A percentile compares a stretch with the other conserved stretches of the same genome.
Conservation (phyloP, 30 jellyfish, hydroid and myxozoan genomes). For the Aurelia coerulea region DNA sequence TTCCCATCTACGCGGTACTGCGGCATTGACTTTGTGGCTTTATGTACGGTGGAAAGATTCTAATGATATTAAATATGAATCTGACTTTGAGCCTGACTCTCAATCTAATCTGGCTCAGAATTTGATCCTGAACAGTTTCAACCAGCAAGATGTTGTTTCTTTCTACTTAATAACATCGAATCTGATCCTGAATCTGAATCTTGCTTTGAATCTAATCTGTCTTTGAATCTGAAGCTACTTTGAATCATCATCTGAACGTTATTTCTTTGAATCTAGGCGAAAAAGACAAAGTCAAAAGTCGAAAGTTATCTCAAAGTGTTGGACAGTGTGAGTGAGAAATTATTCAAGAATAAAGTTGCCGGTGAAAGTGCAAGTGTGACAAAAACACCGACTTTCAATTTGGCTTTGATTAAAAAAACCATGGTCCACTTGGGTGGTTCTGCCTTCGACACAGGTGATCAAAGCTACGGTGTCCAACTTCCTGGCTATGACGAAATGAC, state of each 20-base stretch:
- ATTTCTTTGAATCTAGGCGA: constrained; percentile 34
- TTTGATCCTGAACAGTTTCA: no score
- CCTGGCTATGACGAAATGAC: constrained; percentile 23
- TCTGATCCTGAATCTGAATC: no score
- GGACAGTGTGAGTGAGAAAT: constrained; percentile 37
- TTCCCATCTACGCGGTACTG: no score
- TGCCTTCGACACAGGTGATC: constrained; percentile 35
- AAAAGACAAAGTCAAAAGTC: constrained; percentile 34
- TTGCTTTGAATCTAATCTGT: no score
- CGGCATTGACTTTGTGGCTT: no score
- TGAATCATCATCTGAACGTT: not conserved
- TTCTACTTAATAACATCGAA: no score
- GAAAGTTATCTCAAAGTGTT: constrained; percentile 8
- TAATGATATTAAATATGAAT: no score
- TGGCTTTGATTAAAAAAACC: constrained; percentile 25
- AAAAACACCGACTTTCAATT: constrained; percentile 29
- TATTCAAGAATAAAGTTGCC: constrained; percentile 42
- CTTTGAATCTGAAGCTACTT: no score
- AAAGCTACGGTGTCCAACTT: constrained; percentile 8
- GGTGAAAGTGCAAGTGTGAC: constrained; percentile 62
- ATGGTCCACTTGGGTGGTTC: constrained; percentile 17
- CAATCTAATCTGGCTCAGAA: no score
- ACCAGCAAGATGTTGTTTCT: no score
- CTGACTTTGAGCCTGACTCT: no score
- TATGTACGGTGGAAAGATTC: no score